Evolutionary conservation across 2,888 invertebrate genomes (phyloP).

Genomic region (Beris chalybata): DNA sequence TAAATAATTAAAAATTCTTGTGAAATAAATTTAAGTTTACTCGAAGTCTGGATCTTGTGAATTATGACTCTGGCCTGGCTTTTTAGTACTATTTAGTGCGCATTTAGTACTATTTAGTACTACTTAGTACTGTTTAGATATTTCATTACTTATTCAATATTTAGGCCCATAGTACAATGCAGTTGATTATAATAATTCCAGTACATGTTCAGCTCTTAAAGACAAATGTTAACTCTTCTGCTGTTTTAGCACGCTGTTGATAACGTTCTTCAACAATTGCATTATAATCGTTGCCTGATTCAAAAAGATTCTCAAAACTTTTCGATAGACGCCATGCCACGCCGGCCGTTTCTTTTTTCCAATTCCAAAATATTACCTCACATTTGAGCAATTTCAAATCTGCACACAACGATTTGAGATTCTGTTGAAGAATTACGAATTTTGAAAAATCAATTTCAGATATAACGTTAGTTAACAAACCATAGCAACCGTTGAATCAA

Average conservation of each 20-base stretch:
- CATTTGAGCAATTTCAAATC: conserved; percentile 59
- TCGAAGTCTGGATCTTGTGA: too few species aligned
- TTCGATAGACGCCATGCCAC: conserved; percentile 39
- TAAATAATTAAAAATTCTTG: too few species aligned
- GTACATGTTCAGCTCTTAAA: too few species aligned
- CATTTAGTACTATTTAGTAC: too few species aligned
- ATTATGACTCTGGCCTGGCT: too few species aligned
- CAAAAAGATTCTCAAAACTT: conserved; percentile 14
- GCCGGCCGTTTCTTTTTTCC: conserved; percentile 51
- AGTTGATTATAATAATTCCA: too few species aligned
- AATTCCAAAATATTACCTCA: conserved; percentile 60
- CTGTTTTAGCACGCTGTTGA: neutral
- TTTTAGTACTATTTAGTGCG: too few species aligned
- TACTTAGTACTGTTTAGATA: too few species aligned
- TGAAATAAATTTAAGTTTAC: too few species aligned
- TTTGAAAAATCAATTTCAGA: conserved; percentile 9
- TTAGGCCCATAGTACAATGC: too few species aligned
- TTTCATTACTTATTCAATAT: too few species aligned
- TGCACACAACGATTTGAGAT: conserved; percentile 59
- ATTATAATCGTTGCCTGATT: neutral
- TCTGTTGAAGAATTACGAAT: conserved; percentile 51
- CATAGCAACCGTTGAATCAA: conserved; percentile 65
- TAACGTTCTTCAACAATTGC: neutral
- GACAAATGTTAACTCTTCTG: too few species aligned
- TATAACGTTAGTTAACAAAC: conserved; percentile 49